Percentiles rank a stretch among this genome's conserved stretches.
These are phyloP conservation scores for Carterocephalus palaemon DNA, from an alignment of 2,888 invertebrate species.

Conservation along the genomic window DNA sequence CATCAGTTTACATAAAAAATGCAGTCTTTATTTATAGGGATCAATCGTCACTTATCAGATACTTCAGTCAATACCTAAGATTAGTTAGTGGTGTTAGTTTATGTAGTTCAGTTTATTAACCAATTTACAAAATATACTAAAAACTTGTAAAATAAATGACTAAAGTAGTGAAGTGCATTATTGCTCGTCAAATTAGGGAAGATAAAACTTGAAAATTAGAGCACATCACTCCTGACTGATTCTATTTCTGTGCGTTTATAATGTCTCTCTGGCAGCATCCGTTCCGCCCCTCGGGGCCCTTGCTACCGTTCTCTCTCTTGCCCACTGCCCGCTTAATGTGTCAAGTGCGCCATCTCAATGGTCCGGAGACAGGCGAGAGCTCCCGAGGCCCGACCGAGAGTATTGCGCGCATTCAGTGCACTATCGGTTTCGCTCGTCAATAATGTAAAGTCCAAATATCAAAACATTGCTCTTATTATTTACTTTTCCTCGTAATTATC, in stretches of 20 bases:
- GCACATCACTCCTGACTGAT: constrained; percentile 36
- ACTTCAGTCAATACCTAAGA: no score
- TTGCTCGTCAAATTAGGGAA: constrained; percentile 45
- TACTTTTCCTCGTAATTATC: constrained; percentile 32
- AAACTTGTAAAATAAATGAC: background rate
- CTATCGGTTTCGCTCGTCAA: constrained; percentile 45
- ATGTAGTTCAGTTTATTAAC: background rate
- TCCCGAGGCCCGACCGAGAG: constrained; percentile 54
- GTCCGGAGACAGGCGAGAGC: constrained; percentile 45
- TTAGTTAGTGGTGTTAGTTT: no score
- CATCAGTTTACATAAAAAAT: no score
- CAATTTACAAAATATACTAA: background rate
- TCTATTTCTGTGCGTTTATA: constrained; percentile 34
- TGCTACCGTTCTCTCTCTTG: constrained; percentile 44
- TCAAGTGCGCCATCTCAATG: constrained; percentile 35
- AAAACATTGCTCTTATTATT: constrained; percentile 44
- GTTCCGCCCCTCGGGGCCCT: constrained; percentile 41
- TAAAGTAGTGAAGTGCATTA: background rate
- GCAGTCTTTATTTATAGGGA: no score
- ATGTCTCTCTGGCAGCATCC: constrained; percentile 53
- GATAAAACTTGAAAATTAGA: constrained; percentile 61
- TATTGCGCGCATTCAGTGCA: constrained; percentile 62
- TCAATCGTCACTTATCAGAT: no score
- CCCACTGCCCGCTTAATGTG: constrained; percentile 34
- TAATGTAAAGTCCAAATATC: constrained; percentile 37